Base-by-base conservation (phyloP, 2,888 invertebrate genomes). In the Uloborus plumipes region DNA sequence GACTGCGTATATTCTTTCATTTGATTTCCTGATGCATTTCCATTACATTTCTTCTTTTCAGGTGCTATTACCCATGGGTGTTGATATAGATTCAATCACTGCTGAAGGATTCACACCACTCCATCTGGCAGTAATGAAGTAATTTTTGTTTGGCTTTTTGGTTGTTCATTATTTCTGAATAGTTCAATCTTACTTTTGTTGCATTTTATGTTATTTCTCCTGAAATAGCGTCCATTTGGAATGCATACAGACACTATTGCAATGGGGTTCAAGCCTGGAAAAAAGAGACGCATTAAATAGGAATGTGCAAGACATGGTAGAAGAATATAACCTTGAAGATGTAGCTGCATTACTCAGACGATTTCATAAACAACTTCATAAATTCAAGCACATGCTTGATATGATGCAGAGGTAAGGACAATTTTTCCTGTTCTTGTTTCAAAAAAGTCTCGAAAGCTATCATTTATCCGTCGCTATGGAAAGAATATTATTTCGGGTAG, bases 111-210 rank as follows among this genome's bases (percentile, higher is more conserved):
- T 85, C 59, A 84, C 85, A n/a, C 80, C 85, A 4, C 77, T 85
- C n/a, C 85, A 85, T 77, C 58, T 85, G 15, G 85, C 85, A 58
- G 80, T 83, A 14, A 82, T 85, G 77, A 85, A 85, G 85, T 85
- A 80, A 76, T 55, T n/a, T 16, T 18, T 15, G 11, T 49, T 18
- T 55, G 55, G 1, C 1, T 22, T 51, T 66, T 11, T 66, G 50
- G 0, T 39, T 51, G 9, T 7, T 66, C 4, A 18, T 61, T 18
- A 18, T 61, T 16, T 22, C 22, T 26, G 16, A 15, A 7, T 14
- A 15, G 13, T 31, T 16, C 64, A 47, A 64, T 18, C 0, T 26
- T 26, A 4, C 39, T 26, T 16, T 61, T 3, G 1, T 64, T n/a
- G 9, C 69, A 55, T 50, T 69, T 53, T 50, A 18, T 20, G 2